Evolutionary conservation across 92 coral and sea anemone species (phyloP), one percentile per base, ranked within the genome.

Genomic region (Parazoanthus swiftii): DNA sequence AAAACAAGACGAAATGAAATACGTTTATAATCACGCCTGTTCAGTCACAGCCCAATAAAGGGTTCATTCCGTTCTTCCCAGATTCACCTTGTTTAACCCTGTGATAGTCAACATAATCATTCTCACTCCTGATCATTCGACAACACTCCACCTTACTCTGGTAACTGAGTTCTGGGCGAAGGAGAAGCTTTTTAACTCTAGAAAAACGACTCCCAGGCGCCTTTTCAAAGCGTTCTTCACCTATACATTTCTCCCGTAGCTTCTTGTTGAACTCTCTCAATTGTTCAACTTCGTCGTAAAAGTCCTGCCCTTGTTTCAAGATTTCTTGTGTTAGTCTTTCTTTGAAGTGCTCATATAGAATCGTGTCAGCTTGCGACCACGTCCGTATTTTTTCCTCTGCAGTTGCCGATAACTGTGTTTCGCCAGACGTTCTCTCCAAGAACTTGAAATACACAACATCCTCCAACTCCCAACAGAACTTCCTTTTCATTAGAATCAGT

Each of bases 391-490:
- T 90, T 5, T 74, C 83, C 50, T 89, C 78, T 5, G 54, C 42
- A 21, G 98, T 79, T 50, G 90, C 59, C 39, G 77, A 43, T 10
- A 89, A 86, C 29, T 93, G 86, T 39, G 83, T 89, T 74, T 91
- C 88, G 3, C 65, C 74, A 5, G 84, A 43, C 4, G 76, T 88
- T 77, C 98, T 91, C 76, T 93, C 93, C 85, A 95, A 90, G 8
- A 91, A 89, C 37, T 92, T 92, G 58, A 96, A 93, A 77, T 95
- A 95, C 2, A 88, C 71, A 74, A 96, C 77, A 72, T 96, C 99
- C 2, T 95, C 92, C 14, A 86, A 46, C 6, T 92, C 89, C 99
- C 99, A 96, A 59, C 99, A 96, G 16, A 96, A 90, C 23, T 93
- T 94, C 43, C 94, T 89, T 54, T 90, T 93, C 38, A 96, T 77